A percentile compares a stretch with the other conserved stretches of the same genome.
Conservation (phyloP, 1,140 invertebrate genomes). For the Macrosteles quadrilineatus region DNA sequence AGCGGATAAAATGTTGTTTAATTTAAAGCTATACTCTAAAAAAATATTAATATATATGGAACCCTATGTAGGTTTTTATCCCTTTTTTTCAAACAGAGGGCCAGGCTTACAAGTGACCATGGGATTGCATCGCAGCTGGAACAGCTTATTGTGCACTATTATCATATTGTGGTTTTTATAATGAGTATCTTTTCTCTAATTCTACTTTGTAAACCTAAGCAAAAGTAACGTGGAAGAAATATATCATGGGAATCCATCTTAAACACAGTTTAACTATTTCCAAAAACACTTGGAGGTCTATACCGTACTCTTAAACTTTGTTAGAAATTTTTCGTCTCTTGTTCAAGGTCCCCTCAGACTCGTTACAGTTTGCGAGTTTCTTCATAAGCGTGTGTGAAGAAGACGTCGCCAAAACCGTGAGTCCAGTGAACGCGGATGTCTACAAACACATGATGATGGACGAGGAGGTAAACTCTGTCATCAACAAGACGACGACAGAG, state of each 20-base stretch:
- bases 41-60: not conserved
- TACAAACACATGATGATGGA: slow-evolving; percentile 56
- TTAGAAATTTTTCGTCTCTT: not conserved
- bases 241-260: too few relatives aligned
- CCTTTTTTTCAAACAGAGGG: too few relatives aligned
- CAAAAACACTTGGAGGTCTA: too few relatives aligned
- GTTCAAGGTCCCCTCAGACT: slow-evolving; percentile 35
- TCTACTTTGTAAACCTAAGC: too few relatives aligned
- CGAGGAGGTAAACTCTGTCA: slow-evolving; percentile 37
- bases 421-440: slow-evolving; percentile 51
- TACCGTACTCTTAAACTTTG: too few relatives aligned
- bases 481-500: not conserved
- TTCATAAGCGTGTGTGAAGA: slow-evolving; percentile 66
- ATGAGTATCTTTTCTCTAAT: too few relatives aligned
- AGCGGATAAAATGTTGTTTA: not conserved
- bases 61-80: not conserved
- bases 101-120: too few relatives aligned
- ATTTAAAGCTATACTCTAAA: not conserved
- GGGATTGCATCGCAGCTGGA: too few relatives aligned
- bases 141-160: not conserved
- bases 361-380: slow-evolving; percentile 53
- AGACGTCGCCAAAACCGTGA: slow-evolving; percentile 37
- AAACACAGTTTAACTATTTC: too few relatives aligned
- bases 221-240: too few relatives aligned
- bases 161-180: too few relatives aligned